Percentiles rank a stretch among this genome's conserved stretches.
These are phyloP conservation scores for Silurus lanzhouensis DNA, from an alignment of 2,797 vertebrate genomes.

Conservation along the genomic window DNA sequence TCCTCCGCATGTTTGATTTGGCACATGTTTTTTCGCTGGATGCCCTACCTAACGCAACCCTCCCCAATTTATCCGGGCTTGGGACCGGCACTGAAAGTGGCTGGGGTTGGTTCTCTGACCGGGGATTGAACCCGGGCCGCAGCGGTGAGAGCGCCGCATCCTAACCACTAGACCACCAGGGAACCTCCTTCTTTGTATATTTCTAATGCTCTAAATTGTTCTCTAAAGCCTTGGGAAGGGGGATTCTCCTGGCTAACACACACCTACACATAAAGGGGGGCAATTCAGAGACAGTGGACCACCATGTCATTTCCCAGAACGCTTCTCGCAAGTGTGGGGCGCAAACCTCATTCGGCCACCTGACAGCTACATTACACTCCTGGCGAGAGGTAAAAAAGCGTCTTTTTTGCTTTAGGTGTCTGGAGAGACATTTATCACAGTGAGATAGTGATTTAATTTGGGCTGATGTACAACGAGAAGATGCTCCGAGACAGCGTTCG, in stretches of 20 bases:
- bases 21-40: too few species aligned
- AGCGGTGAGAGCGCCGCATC: too few species aligned
- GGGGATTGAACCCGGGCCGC: too few species aligned
- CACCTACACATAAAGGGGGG: constrained; percentile 1
- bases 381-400: constrained; percentile 70
- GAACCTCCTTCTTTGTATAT: too few species aligned
- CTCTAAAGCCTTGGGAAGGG: too few species aligned
- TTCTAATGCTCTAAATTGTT: too few species aligned
- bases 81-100: too few species aligned
- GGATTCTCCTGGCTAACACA: constrained; percentile 26
- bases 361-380: constrained; percentile 82
- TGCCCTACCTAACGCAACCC: too few species aligned
- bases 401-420: constrained; percentile 48
- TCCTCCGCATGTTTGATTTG: too few species aligned
- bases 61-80: too few species aligned
- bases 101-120: too few species aligned
- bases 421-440: constrained; percentile 52
- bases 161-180: too few species aligned
- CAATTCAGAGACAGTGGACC: not conserved
- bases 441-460: constrained; percentile 83
- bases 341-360: constrained; percentile 48
- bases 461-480: constrained; percentile 70
- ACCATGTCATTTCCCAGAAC: not conserved
- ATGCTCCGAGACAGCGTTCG: constrained; percentile 42
- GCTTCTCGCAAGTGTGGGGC: not conserved